These are phyloP conservation scores for Trematomus loennbergii DNA, from an alignment of 2,113 vertebrate genomes.

Conservation along the genomic window DNA sequence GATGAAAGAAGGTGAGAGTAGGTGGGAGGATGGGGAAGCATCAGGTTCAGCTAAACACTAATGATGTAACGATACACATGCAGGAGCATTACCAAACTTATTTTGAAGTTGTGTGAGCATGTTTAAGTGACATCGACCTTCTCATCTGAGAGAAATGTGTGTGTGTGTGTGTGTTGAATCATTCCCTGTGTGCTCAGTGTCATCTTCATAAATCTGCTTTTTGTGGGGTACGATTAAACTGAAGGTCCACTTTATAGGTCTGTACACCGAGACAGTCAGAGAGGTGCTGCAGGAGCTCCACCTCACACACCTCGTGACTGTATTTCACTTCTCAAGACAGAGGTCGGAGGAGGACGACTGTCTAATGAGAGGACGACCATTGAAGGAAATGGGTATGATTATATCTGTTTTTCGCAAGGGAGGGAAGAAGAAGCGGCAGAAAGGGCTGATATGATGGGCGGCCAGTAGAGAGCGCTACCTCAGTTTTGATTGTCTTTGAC, in stretches of 20 bases:
- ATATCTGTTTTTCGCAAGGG: background rate
- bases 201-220: constrained; percentile 64
- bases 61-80: constrained; percentile 11
- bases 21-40: background rate
- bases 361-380: constrained; percentile 29
- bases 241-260: constrained; percentile 63
- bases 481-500: constrained; percentile 40
- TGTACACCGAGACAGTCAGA: constrained; percentile 43
- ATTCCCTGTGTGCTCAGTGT: constrained; percentile 10
- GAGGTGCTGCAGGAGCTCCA: constrained; percentile 26
- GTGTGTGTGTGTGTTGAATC: constrained; percentile 29
- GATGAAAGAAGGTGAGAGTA: constrained; percentile 16
- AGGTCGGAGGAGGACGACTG: constrained; percentile 25
- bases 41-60: constrained; percentile 6
- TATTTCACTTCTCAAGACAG: constrained; percentile 36
- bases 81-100: background rate
- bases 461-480: constrained; percentile 70
- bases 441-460: background rate
- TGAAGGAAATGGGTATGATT: constrained; percentile 34
- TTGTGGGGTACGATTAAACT: constrained; percentile 60
- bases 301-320: constrained; percentile 9
- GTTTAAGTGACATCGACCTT: constrained; percentile 36
- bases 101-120: constrained; percentile 36
- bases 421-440: background rate
- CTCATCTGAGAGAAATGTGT: constrained; percentile 2